Evolutionary conservation across 2,797 vertebrate species (phyloP), one percentile per base, ranked within the genome.

Genomic region (Meriones psammophilus): DNA sequence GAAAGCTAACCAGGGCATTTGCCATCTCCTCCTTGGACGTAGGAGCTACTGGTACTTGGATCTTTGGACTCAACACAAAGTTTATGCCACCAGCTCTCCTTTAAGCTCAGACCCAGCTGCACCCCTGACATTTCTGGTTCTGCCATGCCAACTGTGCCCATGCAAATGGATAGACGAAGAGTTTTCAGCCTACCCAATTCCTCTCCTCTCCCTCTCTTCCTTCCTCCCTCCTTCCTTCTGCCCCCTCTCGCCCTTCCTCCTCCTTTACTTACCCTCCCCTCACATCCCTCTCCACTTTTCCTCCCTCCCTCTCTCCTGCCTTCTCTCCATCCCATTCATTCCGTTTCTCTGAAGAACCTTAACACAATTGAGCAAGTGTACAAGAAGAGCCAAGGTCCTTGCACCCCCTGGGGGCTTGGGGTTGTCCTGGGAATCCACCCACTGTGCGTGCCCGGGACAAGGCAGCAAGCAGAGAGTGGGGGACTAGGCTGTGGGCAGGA

Each of bases 391-490:
- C 39, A 3, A 30, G 46, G 71, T 73, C 12, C 26, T 26, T 66
- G 33, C 24, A 28, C 26, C 46, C 10, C 46, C 24, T 18, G 8
- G 50, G 42, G 87, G 76, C 46, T 33, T 24, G 24, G 20, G 30
- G 69, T 76, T 7, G 5, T n/a, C 84, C 66, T 74, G n/a, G 62
- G 39, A 73, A 4, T 18, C 26, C 58, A 36, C 0, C 0, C 20
- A 13, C 10, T 2, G 17, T 12, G 10, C 4, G 6, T 22, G n/a
- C 64, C 17, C 28, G 22, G 22, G 54, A n/a, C 0, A 0, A 60
- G 62, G 4, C 15, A 24, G 62, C 28, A 33, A n/a, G 20, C 1
- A 0, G 10, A 58, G 5, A 42, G 24, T 13, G 18, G 15, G n/a
- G 39, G 58, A n/a, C 10, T 18, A 22, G 42, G 8, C 10, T 0